These are phyloP conservation scores for Uromys caudimaculatus DNA, from an alignment of 2,797 vertebrate genomes.

Conservation along the genomic window DNA sequence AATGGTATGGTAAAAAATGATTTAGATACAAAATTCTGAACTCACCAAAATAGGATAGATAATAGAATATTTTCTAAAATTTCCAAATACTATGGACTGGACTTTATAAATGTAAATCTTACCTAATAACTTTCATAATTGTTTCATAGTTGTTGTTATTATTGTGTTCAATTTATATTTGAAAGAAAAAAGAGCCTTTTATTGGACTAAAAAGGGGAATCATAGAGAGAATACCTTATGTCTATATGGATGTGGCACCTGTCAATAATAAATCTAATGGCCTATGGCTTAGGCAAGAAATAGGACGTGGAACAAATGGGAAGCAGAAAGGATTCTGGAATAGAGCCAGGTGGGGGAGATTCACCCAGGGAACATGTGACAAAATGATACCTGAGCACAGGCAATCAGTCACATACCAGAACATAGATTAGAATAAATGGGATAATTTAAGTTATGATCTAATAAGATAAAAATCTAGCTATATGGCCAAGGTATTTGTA, in stretches of 20 bases:
- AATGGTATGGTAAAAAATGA: neutral
- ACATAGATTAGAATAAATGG: neutral
- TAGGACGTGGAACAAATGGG: neutral
- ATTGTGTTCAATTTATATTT: neutral
- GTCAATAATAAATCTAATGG: neutral
- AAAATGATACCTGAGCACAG: neutral
- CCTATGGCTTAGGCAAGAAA: neutral
- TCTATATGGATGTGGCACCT: neutral
- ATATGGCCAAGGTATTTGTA: neutral
- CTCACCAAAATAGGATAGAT: neutral
- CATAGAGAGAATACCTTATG: neutral
- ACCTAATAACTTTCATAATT: neutral
- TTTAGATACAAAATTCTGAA: neutral
- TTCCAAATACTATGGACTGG: neutral
- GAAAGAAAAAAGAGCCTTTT: neutral
- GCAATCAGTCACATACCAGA: neutral
- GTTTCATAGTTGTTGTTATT: neutral
- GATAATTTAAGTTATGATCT: neutral
- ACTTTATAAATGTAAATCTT: neutral
- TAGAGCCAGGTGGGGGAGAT: neutral
- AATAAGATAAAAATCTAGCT: neutral
- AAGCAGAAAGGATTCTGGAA: neutral
- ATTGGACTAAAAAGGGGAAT: neutral
- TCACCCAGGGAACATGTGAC: neutral
- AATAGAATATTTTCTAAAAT: neutral